Base-by-base conservation (phyloP, 2,113 vertebrate species). In the Gambusia holbrooki region DNA sequence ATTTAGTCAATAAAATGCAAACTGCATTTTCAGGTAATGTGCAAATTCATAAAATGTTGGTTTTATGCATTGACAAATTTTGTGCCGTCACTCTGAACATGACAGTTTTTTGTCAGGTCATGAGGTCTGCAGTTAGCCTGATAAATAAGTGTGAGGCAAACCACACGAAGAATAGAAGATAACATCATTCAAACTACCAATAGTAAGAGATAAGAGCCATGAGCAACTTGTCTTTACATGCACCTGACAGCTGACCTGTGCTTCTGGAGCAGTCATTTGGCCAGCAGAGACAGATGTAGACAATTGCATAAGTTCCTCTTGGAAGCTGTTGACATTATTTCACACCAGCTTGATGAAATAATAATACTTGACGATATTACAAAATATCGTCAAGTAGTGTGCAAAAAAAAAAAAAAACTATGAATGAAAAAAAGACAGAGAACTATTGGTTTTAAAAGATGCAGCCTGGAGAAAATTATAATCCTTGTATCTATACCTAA, bases 81-180 rank as follows among this genome's bases (percentile, higher is more conserved):
- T 51, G 54, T 14, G 10, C 12, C 5, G 10, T 87, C 29, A 70
- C 35, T 35, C 32, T 76, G 74, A 25, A 29, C 37, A 9, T 40
- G 74, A 73, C 76, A 66, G 27, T 17, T 28, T 27, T 63, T 32
- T 0, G 30, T 76, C 35, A 54, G 42, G 27, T 27, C 27, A 27
- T 27, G 27, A 27, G 27, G 27, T 27, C 27, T 27, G 27, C 27
- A 27, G 27, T 27, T 27, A 27, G 27, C 27, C 27, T 27, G 27
- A 27, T 27, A 27, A 27, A 27, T 27, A 27, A 80, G 25, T 32
- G 4, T 10, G 32, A 58, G 30, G 33, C 10, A 30, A 77, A 74
- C 29, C 7, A 30, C 28, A 63, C 60, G 33, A 60, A 62, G 4
- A 35, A 5, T 3, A 63, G 45, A 62, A 69, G 19, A 42, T 66